Conservation (phyloP, 2,797 vertebrate genomes). For the Sorex maritimensis region DNA sequence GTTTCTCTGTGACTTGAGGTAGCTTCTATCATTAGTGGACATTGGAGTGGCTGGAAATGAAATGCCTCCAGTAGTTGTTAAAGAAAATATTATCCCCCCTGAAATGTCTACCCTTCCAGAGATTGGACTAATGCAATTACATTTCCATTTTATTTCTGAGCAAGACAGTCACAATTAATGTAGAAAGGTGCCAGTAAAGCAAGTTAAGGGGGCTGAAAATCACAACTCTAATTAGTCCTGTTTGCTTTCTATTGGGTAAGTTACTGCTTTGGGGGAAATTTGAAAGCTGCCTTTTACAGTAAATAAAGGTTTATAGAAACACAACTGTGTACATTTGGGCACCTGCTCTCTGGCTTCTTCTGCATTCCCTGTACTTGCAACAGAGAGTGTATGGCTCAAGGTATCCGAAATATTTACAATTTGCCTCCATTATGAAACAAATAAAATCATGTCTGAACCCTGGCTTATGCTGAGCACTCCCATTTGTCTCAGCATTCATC, state of each 20-base stretch:
- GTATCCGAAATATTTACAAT: not conserved
- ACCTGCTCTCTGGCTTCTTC: not conserved
- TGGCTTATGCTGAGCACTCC: not conserved
- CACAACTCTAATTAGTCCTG: not conserved
- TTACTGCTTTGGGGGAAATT: not conserved
- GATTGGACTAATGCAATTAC: not conserved
- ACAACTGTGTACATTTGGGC: not conserved
- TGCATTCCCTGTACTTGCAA: not conserved
- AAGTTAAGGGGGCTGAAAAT: not conserved
- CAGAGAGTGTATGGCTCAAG: not conserved
- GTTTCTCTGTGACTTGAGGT: not conserved
- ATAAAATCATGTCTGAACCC: not conserved
- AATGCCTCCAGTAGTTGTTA: not conserved
- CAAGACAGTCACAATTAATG: not conserved
- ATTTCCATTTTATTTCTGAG: not conserved
- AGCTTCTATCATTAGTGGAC: not conserved
- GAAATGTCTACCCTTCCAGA: not conserved
- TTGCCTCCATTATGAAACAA: not conserved
- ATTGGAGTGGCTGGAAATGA: not conserved
- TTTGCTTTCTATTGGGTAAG: not conserved
- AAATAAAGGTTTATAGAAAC: constrained; percentile 14
- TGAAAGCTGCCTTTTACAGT: not conserved
- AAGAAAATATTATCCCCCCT: not conserved
- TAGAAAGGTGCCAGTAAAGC: not conserved
- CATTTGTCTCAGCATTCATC: not conserved